Base-by-base conservation (phyloP, 2,888 invertebrate genomes). In the Clistopyga incitator region DNA sequence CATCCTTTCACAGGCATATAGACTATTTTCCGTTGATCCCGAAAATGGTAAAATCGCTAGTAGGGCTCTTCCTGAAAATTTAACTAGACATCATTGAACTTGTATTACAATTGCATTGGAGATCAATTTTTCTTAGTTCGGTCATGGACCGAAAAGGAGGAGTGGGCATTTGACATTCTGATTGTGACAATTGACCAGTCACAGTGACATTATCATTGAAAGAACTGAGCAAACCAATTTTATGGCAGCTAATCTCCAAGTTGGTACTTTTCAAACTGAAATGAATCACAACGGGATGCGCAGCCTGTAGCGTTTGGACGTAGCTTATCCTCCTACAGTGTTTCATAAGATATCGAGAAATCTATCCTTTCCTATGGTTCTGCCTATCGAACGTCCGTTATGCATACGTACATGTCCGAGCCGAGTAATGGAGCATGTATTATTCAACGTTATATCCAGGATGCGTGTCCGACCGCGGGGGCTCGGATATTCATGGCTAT, bases 351-450 rank as follows among this genome's bases (percentile, higher is more conserved):
- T 64, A 67, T 70, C 75, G 59, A 81, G 76, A 71, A 71, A 61
- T 70, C 59, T 70, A 59, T 76, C 71, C 71, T 50, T 59, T 45
- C 29, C 82, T 82, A 52, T 70, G 45, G 67, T 45, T 67, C 75
- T 75, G 75, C 72, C 78, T 81, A 84, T 81, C 81, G 81, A 81
- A 84, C 84, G 81, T 81, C 78, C 81, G 81, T 84, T 81, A 86
- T 87, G 87, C 86, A 85, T 86, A 87, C 87, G 85, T 86, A 86
- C 86, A 85, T 56, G 85, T 86, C 84, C 80, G 64, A 72, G 72
- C 52, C 81, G 84, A 81, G 87, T 89, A 89, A 88, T 87, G 87
- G 87, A 82, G 81, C 87, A 88, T 89, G 88, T 89, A 88, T 89
- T 89, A 89, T 90, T 88, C 89, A 88, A 84, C 87, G 85, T 77